Conservation (phyloP, 1,140 invertebrate species). For the Teleogryllus occipitalis region DNA sequence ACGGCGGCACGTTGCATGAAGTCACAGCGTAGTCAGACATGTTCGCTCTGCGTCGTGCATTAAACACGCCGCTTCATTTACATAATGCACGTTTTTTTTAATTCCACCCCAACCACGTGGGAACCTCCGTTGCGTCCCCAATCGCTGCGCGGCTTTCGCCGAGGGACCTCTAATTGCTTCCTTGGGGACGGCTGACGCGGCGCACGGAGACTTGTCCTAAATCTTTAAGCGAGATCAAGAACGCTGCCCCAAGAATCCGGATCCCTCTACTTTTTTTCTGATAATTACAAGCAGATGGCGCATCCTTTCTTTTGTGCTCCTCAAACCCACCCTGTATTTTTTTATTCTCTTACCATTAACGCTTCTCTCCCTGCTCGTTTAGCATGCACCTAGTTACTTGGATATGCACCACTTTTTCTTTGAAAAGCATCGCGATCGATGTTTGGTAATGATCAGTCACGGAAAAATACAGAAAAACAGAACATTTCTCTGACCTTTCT, state of each 20-base stretch:
- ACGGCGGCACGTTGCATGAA: no score
- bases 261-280: not conserved
- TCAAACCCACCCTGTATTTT: not conserved
- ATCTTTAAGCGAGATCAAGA: not conserved
- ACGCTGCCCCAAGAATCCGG: not conserved
- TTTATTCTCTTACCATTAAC: slow-evolving; percentile 5
- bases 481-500: not conserved
- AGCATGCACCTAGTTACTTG: not conserved
- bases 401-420: not conserved
- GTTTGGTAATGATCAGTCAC: not conserved
- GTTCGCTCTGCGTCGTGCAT: not conserved
- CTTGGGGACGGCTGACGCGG: not conserved
- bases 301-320: not conserved
- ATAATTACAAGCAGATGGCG: not conserved
- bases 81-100: not conserved
- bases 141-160: not conserved
- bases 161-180: not conserved
- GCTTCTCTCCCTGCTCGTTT: not conserved
- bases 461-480: no score
- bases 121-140: not conserved
- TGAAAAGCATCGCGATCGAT: not conserved
- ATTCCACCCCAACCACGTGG: not conserved
- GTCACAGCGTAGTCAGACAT: not conserved
- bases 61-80: not conserved
- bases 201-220: not conserved